phyloP scores from a whole-genome alignment of 1,140 invertebrate species.

The Hycleus phaleratus region DNA sequence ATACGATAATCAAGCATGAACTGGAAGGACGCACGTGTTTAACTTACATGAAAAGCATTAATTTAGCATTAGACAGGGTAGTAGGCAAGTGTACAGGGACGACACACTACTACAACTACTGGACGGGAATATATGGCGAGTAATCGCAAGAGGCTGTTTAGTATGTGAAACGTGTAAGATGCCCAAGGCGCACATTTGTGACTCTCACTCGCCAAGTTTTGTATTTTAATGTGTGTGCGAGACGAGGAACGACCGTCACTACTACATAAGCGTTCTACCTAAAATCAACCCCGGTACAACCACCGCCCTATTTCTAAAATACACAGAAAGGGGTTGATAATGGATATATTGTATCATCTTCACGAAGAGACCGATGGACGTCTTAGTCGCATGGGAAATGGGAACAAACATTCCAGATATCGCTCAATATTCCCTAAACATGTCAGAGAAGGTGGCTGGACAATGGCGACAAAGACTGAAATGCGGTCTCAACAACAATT shows the following conservation, averaged over 20 bases:
- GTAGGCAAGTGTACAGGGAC: conserved; percentile 10
- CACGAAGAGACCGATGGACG: conserved; percentile 22
- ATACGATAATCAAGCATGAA: no score
- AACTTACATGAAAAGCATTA: conserved; percentile 19
- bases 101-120: not conserved
- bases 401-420: no score
- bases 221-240: not conserved
- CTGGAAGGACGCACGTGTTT: conserved; percentile 1
- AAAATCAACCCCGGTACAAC: conserved; percentile 1
- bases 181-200: conserved; percentile 38
- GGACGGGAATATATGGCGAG: conserved; percentile 15
- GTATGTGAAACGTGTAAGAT: conserved; percentile 42
- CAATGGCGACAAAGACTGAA: no score
- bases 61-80: conserved; percentile 17
- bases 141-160: conserved; percentile 33
- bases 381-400: conserved; percentile 16
- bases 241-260: not conserved
- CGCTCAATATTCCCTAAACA: no score
- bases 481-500: no score
- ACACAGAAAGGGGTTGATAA: conserved; percentile 33
- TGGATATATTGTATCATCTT: conserved; percentile 40
- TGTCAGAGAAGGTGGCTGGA: no score
- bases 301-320: conserved; percentile 3
- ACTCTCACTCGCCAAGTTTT: conserved; percentile 12
- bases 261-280: not conserved